Base-by-base conservation (phyloP, 2,113 vertebrate genomes). In the Zosterops borbonicus region DNA sequence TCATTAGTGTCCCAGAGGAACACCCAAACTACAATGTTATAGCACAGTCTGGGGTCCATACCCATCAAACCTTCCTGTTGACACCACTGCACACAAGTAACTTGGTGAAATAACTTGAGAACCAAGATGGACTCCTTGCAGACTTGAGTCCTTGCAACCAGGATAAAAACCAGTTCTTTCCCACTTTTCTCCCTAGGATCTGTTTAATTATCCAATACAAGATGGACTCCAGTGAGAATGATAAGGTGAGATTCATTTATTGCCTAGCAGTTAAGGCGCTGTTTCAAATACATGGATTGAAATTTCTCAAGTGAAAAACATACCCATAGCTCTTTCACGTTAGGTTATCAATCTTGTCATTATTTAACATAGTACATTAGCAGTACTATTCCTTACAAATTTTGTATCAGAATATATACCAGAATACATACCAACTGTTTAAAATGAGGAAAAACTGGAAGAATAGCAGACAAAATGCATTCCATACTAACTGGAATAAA, bases 61-160 rank as follows among this genome's bases (percentile, higher is more conserved):
- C 13, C 23, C 2, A 6, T 24, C 21, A 81, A 67, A 67, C 1
- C 1, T 18, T 78, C 56, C 67, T 56, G 11, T 2, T 59, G 52
- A 87, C 16, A 9, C 20, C 29, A 9, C 0, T 27, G 35, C 44
- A 73, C 9, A 19, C 20, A 53, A 87, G 24, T 42, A 87, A 78
- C 47, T 82, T 55, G 5, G 7, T 53, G 41, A 75, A 85, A 75
- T 68, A 68, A 39, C 27, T 15, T 4, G 50, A 49, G n/a, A 65
- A 56, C n/a, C 15, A 68, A 59, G 13, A 37, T 0, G 8, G 37
- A 37, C 14, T 74, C 46, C 39, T 25, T 53, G 25, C 17, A 77
- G 13, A 60, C 9, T 18, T 21, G 5, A 15, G 59, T 18, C 44
- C 28, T 46, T 3, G 0, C 0, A 0, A 70, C 0, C 13, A 6